phyloP scores from a whole-genome alignment of 2,888 invertebrate species.

The Agriopis marginaria region DNA sequence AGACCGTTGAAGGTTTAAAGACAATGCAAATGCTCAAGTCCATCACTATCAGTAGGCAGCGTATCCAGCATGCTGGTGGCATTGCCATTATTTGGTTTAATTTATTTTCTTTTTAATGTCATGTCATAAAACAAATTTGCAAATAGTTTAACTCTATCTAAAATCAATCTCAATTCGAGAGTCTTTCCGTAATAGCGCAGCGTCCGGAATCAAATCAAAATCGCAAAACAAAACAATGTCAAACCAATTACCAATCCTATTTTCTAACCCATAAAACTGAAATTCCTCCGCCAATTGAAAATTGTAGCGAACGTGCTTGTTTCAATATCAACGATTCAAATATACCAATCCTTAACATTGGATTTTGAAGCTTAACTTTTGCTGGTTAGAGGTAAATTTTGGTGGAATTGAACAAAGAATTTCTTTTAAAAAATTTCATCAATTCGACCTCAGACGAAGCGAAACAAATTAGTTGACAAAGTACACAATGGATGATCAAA shows the following conservation, averaged over 20 bases:
- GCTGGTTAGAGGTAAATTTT: slow-evolving; percentile 34
- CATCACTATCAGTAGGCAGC: too few relatives aligned
- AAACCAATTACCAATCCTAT: slow-evolving; percentile 26
- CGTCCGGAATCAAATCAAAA: slow-evolving; percentile 42
- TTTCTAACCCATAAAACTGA: slow-evolving; percentile 30
- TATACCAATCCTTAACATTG: background rate
- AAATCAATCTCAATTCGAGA: slow-evolving; percentile 44
- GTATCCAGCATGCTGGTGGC: too few relatives aligned
- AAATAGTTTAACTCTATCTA: slow-evolving; percentile 14
- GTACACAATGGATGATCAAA: slow-evolving; percentile 39
- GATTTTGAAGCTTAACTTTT: slow-evolving; percentile 23
- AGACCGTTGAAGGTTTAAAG: too few relatives aligned
- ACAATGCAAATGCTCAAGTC: too few relatives aligned
- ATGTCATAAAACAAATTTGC: slow-evolving; percentile 8
- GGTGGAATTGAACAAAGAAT: slow-evolving; percentile 1
- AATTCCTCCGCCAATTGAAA: slow-evolving; percentile 28
- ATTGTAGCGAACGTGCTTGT: slow-evolving; percentile 36
- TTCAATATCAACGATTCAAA: slow-evolving; percentile 40
- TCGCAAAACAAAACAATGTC: slow-evolving; percentile 25
- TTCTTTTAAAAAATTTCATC: slow-evolving; percentile 27
- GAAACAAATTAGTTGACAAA: slow-evolving; percentile 48
- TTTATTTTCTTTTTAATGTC: too few relatives aligned
- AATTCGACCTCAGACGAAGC: slow-evolving; percentile 31
- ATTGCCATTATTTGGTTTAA: too few relatives aligned
- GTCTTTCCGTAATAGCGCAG: slow-evolving; percentile 35